Evolutionary conservation across 2,888 invertebrate species (phyloP).

Genomic region (Scrobipalpa costella): DNA sequence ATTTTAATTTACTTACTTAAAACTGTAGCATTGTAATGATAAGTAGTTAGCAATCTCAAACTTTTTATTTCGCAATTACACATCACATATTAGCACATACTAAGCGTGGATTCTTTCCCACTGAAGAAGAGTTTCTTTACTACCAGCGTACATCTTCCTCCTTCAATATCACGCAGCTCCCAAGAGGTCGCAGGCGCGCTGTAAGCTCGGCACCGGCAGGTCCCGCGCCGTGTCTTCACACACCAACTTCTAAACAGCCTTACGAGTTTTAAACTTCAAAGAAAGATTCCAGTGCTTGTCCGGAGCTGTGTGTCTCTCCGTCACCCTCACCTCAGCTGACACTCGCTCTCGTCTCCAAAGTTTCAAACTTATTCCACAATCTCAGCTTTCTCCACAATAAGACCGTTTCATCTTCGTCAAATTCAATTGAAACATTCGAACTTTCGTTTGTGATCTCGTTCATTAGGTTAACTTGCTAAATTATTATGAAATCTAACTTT

Average conservation of each 20-base stretch:
- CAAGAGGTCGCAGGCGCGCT: no score
- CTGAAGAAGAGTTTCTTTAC: no score
- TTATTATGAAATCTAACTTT: neutral
- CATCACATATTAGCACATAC: no score
- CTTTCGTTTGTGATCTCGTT: neutral
- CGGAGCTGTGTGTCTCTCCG: neutral
- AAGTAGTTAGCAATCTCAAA: no score
- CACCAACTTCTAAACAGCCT: neutral
- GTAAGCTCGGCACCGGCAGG: no score
- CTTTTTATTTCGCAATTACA: no score
- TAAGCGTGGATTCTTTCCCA: no score
- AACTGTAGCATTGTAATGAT: no score
- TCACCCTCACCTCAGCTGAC: neutral
- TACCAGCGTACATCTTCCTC: no score
- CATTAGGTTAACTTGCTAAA: neutral
- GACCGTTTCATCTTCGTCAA: neutral
- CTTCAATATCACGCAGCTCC: no score
- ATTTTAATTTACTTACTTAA: no score
- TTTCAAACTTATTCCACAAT: neutral
- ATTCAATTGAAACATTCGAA: neutral
- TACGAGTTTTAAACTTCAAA: neutral
- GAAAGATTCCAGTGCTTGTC: neutral
- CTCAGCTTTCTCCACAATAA: neutral
- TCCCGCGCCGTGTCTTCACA: no score
- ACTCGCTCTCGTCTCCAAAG: neutral